Evolutionary conservation across 2,888 invertebrate species (phyloP).

Genomic region (Lasioglossum pauxillum): DNA sequence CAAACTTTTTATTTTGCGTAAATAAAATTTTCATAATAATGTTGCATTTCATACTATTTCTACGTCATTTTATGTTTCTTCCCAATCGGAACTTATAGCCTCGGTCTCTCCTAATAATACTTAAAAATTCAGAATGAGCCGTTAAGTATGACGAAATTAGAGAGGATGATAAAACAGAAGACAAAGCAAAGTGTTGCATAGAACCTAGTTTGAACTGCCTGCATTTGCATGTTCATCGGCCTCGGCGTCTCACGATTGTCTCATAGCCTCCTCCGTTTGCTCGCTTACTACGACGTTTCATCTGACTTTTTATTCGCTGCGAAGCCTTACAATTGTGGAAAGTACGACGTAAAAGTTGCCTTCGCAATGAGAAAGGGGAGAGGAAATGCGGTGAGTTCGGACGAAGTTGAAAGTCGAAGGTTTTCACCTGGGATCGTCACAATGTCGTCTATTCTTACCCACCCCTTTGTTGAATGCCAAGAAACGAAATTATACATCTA

Average conservation of each 20-base stretch:
- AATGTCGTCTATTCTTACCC: neutral
- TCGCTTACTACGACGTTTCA: constrained; percentile 7
- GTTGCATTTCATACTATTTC: no score
- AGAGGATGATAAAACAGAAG: neutral
- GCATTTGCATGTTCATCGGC: constrained; percentile 17
- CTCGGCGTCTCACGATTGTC: constrained; percentile 18
- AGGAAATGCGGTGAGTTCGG: neutral
- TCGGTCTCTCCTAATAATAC: neutral
- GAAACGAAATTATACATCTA: neutral
- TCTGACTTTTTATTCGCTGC: constrained; percentile 18
- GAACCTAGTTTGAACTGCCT: neutral
- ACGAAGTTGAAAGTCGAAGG: constrained; percentile 25
- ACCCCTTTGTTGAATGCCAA: neutral
- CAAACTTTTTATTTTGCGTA: no score
- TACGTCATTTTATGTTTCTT: no score
- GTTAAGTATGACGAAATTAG: neutral
- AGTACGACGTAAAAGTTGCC: constrained; percentile 17
- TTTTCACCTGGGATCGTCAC: constrained; percentile 25
- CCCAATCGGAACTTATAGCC: no score
- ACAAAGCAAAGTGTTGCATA: neutral
- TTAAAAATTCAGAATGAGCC: neutral
- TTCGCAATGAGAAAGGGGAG: constrained; percentile 17
- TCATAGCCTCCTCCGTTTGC: constrained; percentile 10
- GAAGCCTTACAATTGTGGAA: neutral
- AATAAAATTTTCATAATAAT: no score